Percentiles rank a stretch among this genome's conserved stretches.
Evolutionary conservation across 2,888 invertebrate genomes (phyloP).

Genomic region (Autographa pulchrina): DNA sequence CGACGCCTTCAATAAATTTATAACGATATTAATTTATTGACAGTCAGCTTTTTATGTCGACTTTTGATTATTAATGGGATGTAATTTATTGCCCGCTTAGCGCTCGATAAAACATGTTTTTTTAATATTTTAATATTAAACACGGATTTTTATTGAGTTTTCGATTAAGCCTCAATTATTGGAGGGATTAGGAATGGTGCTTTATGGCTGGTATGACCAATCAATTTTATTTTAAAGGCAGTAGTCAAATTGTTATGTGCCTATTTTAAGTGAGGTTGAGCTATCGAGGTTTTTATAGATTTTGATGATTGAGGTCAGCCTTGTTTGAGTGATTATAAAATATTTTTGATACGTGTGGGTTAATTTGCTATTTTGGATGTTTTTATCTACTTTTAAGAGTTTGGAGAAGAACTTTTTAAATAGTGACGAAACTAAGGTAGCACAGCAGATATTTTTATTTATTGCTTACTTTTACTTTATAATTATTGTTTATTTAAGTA

Average conservation of each 20-base stretch:
- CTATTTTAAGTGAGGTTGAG: conserved; percentile 11
- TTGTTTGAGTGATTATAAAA: neutral
- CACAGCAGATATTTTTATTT: too few relatives aligned
- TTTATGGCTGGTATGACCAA: conserved; percentile 27
- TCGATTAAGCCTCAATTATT: conserved; percentile 37
- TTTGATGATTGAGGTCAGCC: neutral
- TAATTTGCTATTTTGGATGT: neutral
- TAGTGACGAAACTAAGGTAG: too few relatives aligned
- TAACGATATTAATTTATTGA: conserved; percentile 73
- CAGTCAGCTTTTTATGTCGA: conserved; percentile 70
- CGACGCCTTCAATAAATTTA: conserved; percentile 72
- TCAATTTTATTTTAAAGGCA: conserved; percentile 28
- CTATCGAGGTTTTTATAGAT: conserved; percentile 6
- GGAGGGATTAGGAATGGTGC: conserved; percentile 16
- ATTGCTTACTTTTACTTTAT: too few relatives aligned
- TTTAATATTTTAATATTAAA: conserved; percentile 49
- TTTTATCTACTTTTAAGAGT: neutral
- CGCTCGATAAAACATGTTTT: conserved; percentile 57
- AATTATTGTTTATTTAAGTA: too few relatives aligned
- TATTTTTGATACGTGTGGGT: neutral
- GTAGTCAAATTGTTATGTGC: conserved; percentile 23
- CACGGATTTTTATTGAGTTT: conserved; percentile 47
- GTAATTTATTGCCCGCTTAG: conserved; percentile 65
- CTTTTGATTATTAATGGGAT: conserved; percentile 72
- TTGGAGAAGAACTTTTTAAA: too few relatives aligned